Evolutionary conservation across 2,113 vertebrate species (phyloP).

Genomic region (Gobiocypris rarus): DNA sequence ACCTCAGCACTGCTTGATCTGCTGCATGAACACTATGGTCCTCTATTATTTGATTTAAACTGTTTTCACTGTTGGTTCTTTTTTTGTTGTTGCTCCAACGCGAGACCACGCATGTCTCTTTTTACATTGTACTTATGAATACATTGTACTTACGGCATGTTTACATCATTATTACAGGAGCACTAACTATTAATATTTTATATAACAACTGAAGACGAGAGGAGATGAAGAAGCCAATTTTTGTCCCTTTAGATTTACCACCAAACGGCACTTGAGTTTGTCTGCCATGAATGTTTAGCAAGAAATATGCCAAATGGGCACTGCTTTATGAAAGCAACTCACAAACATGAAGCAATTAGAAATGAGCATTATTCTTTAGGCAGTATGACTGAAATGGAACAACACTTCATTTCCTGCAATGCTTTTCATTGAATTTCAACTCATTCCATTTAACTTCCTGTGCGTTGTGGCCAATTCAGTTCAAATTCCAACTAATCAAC

Average conservation of each 20-base stretch:
- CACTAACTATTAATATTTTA: not conserved
- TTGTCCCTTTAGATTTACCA: not conserved
- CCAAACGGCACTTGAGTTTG: not conserved
- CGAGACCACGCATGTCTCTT: not conserved
- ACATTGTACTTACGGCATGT: not conserved
- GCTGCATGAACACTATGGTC: not conserved
- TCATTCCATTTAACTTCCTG: not conserved
- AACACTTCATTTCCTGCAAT: not conserved
- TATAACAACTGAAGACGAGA: not conserved
- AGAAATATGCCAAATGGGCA: not conserved
- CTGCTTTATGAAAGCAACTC: not conserved
- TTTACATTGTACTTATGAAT: not conserved
- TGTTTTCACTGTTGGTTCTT: too few species aligned
- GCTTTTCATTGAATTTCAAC: not conserved
- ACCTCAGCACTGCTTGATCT: not conserved
- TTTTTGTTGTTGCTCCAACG: not conserved
- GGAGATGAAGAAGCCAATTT: not conserved
- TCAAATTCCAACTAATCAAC: slow-evolving; percentile 1
- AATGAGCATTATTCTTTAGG: not conserved
- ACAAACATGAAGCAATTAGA: not conserved
- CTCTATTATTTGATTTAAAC: not conserved
- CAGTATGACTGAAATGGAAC: not conserved
- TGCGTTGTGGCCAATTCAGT: not conserved
- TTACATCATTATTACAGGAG: not conserved
- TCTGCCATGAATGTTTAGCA: not conserved